A percentile compares a stretch with the other conserved stretches of the same genome.
Evolutionary conservation across 2,113 vertebrate genomes (phyloP).

Genomic region (Pterophyllum scalare): DNA sequence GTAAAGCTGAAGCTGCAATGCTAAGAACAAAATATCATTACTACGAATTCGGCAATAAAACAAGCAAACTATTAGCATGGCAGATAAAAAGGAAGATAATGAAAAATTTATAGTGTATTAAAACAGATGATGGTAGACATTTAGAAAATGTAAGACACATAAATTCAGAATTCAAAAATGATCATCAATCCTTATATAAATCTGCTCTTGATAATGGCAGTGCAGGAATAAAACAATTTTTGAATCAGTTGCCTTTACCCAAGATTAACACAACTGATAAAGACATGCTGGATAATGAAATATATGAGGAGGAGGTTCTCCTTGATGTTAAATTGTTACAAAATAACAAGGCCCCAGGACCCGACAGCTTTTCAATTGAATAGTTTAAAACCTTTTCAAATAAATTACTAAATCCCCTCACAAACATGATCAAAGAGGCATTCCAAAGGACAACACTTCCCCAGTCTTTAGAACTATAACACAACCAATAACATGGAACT

Average conservation of each 20-base stretch:
- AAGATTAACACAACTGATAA: neutral
- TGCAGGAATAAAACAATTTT: neutral
- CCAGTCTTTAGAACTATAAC: neutral
- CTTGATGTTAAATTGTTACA: neutral
- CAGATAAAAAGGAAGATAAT: too few species aligned
- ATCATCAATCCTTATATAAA: too few species aligned
- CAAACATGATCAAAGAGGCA: neutral
- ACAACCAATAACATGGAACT: neutral
- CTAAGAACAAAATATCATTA: neutral
- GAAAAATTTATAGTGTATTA: too few species aligned
- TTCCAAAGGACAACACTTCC: accelerated
- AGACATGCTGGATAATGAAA: too few species aligned
- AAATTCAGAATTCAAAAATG: too few species aligned
- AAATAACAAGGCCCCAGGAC: neutral
- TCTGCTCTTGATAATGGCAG: neutral
- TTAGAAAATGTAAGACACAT: too few species aligned
- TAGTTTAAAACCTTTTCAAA: neutral
- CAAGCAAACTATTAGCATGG: neutral
- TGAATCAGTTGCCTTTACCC: neutral
- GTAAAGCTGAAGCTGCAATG: too few species aligned
- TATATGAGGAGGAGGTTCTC: accelerated
- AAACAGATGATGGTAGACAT: too few species aligned
- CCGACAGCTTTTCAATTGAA: neutral
- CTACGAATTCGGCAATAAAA: neutral
- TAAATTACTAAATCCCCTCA: neutral